A percentile compares a stretch with the other conserved stretches of the same genome.
These are phyloP conservation scores for Collichthys lucidus DNA, from an alignment of 2,113 vertebrate genomes.

Conservation along the genomic window DNA sequence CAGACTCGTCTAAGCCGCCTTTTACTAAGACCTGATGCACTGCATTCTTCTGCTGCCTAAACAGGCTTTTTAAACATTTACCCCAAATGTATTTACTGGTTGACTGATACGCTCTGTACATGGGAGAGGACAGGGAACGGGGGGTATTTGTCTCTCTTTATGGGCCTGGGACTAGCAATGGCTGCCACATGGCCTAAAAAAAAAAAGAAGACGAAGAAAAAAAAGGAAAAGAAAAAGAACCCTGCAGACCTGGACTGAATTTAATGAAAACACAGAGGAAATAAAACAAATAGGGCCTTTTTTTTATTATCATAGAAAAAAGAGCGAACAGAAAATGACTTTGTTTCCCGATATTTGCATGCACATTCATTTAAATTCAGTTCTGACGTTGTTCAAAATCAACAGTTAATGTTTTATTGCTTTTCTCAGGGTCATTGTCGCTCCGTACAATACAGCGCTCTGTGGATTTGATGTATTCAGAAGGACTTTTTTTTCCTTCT, in stretches of 20 bases:
- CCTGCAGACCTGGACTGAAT: conserved; percentile 17
- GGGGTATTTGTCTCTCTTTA: conserved; percentile 73
- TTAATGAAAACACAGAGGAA: conserved; percentile 48
- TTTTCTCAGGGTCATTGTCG: conserved; percentile 35
- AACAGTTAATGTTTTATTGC: conserved; percentile 21
- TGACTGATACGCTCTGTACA: conserved; percentile 73
- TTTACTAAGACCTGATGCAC: conserved; percentile 76
- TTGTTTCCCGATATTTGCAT: conserved; percentile 25
- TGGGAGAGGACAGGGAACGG: conserved; percentile 59
- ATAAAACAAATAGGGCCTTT: conserved; percentile 11
- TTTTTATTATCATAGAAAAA: too few relatives aligned
- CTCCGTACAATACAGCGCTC: neutral
- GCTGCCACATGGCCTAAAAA: conserved; percentile 63
- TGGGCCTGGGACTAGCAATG: conserved; percentile 51
- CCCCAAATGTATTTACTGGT: conserved; percentile 79
- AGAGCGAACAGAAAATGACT: neutral
- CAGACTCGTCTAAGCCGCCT: conserved; percentile 71
- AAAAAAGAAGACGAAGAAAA: conserved; percentile 14
- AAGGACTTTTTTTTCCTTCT: conserved; percentile 17
- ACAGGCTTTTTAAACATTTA: conserved; percentile 80
- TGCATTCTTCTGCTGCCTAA: conserved; percentile 76
- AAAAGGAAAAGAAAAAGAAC: conserved; percentile 6
- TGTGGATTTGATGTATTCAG: conserved; percentile 51
- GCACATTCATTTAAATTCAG: conserved; percentile 33
- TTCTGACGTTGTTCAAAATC: conserved; percentile 13